phyloP scores from a whole-genome alignment of 2,113 vertebrate species.

The Poicephalus gulielmi region DNA sequence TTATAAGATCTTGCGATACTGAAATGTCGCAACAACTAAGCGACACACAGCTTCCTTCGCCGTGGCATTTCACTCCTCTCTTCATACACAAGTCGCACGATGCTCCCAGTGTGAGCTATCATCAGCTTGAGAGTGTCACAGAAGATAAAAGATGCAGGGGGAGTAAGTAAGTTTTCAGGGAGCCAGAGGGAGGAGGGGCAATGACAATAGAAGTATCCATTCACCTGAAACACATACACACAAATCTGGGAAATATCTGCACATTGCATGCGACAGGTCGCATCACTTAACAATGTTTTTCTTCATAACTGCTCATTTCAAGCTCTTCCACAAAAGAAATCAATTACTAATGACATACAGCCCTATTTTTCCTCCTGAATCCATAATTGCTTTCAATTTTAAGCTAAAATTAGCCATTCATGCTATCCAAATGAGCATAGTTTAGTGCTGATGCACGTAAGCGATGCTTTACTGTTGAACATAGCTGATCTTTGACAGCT shows the following conservation, averaged over 20 bases:
- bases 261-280: constrained; percentile 40
- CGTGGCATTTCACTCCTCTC: background rate
- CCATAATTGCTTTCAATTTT: constrained; percentile 74
- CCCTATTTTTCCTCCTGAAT: constrained; percentile 67
- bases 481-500: constrained; percentile 61
- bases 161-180: background rate
- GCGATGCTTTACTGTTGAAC: constrained; percentile 45
- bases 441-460: constrained; percentile 60
- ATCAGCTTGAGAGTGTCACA: background rate
- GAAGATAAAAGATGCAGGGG: background rate
- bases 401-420: constrained; percentile 73
- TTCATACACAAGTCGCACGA: background rate
- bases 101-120: background rate
- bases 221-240: constrained; percentile 26
- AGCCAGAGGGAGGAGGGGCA: background rate
- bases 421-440: constrained; percentile 70
- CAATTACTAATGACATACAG: constrained; percentile 72
- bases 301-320: constrained; percentile 52
- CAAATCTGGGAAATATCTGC: constrained; percentile 26
- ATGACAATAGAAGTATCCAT: constrained; percentile 4
- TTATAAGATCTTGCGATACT: background rate
- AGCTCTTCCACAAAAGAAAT: constrained; percentile 71
- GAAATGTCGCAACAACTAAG: background rate
- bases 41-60: background rate
- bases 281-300: constrained; percentile 46